A percentile compares a stretch with the other conserved stretches of the same genome.
Evolutionary conservation across 2,113 vertebrate species (phyloP).

Genomic region (Hepsetus odoe): DNA sequence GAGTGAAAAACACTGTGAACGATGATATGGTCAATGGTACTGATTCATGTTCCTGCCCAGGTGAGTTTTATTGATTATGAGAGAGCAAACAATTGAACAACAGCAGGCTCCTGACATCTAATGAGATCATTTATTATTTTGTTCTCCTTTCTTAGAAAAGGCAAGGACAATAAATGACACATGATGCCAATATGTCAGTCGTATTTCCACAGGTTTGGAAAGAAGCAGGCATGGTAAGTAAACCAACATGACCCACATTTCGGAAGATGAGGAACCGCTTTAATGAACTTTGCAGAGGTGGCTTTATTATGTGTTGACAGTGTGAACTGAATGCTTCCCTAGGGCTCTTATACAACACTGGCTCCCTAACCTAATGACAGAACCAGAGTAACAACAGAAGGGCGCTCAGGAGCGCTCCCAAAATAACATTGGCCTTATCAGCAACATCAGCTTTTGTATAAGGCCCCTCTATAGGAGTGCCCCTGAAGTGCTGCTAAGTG

Average conservation of each 20-base stretch:
- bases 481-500: slow-evolving; percentile 8
- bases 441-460: slow-evolving; percentile 20
- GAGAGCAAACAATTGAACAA: slow-evolving; percentile 63
- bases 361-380: slow-evolving; percentile 33
- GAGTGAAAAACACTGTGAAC: slow-evolving; percentile 62
- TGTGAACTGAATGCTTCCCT: slow-evolving; percentile 35
- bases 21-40: slow-evolving; percentile 44
- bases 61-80: slow-evolving; percentile 75
- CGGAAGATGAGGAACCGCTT: background rate
- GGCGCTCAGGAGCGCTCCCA: slow-evolving; percentile 29
- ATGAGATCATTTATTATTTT: slow-evolving; percentile 63
- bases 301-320: slow-evolving; percentile 33
- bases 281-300: slow-evolving; percentile 37
- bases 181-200: slow-evolving; percentile 28
- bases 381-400: slow-evolving; percentile 36
- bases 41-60: slow-evolving; percentile 60
- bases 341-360: slow-evolving; percentile 23
- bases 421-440: slow-evolving; percentile 48
- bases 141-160: slow-evolving; percentile 24
- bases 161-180: slow-evolving; percentile 3
- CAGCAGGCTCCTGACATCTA: slow-evolving; percentile 70
- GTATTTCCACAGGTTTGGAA: slow-evolving; percentile 22
- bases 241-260: slow-evolving; percentile 40
- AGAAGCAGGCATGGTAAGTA: slow-evolving; percentile 16
- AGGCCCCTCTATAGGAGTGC: slow-evolving; percentile 29